Evolutionary conservation across 2,113 vertebrate species (phyloP).

Genomic region (Pleuronectes platessa): DNA sequence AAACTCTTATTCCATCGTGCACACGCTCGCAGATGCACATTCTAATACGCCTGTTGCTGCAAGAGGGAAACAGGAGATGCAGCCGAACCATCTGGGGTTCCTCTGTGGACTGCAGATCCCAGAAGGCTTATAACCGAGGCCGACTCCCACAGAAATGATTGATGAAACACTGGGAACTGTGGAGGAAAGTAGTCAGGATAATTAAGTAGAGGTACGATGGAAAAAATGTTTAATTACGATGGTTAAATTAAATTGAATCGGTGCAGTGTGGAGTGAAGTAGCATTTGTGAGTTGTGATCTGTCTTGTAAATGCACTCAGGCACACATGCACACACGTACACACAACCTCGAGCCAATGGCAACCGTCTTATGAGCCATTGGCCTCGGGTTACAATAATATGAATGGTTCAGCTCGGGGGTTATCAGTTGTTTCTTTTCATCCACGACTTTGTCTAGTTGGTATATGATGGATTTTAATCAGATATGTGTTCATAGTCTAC

Average conservation of each 20-base stretch:
- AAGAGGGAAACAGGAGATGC: constrained; percentile 58
- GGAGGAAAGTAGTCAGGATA: neutral
- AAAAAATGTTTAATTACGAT: too few relatives aligned
- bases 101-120: constrained; percentile 60
- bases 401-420: constrained; percentile 24
- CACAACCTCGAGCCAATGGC: constrained; percentile 6
- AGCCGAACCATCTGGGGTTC: constrained; percentile 50
- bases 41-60: constrained; percentile 22
- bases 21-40: constrained; percentile 23
- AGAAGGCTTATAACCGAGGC: constrained; percentile 41
- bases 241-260: neutral
- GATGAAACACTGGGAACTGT: constrained; percentile 44
- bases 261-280: neutral
- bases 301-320: too few relatives aligned
- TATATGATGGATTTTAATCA: neutral
- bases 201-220: neutral
- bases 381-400: constrained; percentile 39
- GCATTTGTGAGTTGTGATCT: neutral
- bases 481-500: neutral
- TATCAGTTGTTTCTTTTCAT: constrained; percentile 16
- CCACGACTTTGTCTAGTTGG: neutral
- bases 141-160: constrained; percentile 34
- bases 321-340: neutral
- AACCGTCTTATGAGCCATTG: constrained; percentile 22
- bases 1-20: constrained; percentile 48